Percentiles rank a stretch among this genome's conserved stretches.
phyloP scores from a whole-genome alignment of 2,888 invertebrate genomes.

The Pandemis corylana region DNA sequence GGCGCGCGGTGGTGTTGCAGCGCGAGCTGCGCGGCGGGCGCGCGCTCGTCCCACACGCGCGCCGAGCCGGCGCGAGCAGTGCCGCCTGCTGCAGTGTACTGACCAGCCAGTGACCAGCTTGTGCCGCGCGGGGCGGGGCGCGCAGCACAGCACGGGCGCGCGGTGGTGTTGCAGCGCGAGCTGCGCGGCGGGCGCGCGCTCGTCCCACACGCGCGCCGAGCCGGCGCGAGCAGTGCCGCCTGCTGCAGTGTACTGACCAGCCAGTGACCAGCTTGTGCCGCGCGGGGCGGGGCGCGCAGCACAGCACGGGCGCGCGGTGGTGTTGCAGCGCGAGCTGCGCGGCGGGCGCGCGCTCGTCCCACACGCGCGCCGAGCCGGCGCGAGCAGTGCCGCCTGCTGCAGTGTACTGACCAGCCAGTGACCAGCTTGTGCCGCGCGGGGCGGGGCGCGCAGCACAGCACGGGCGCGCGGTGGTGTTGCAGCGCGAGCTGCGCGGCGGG shows the following conservation, averaged over 20 bases:
- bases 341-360: conserved; percentile 1
- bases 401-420: no score
- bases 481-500: no score
- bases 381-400: no score
- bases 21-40: neutral
- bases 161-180: conserved; percentile 90
- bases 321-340: neutral
- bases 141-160: conserved; percentile 89
- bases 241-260: neutral
- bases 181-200: conserved; percentile 71
- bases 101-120: conserved; percentile 51
- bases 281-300: no score
- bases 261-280: conserved; percentile 1
- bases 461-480: conserved; percentile 2
- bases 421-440: neutral
- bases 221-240: no score
- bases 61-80: no score
- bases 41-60: conserved; percentile 8
- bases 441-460: neutral
- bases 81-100: conserved; percentile 39
- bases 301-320: no score
- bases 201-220: conserved; percentile 43
- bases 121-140: conserved; percentile 83
- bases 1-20: neutral
- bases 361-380: neutral